These are phyloP conservation scores for Apamea sordens DNA, from an alignment of 2,888 invertebrate species.

Conservation along the genomic window DNA sequence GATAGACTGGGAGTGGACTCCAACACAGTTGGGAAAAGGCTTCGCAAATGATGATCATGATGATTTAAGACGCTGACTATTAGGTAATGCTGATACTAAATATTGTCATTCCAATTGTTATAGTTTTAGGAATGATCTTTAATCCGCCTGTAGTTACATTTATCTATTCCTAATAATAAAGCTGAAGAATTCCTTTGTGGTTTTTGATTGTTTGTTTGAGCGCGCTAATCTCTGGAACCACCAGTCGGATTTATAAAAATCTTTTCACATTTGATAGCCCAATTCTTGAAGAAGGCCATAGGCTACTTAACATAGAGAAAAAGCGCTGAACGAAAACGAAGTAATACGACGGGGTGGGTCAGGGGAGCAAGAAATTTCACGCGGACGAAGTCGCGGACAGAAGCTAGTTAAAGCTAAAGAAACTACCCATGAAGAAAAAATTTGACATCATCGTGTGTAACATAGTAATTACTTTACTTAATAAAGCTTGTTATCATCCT, in stretches of 20 bases:
- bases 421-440: not conserved
- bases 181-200: not conserved
- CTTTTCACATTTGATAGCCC: not conserved
- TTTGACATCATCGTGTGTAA: not conserved
- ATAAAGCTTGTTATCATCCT: conserved; percentile 15
- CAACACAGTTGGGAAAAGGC: not conserved
- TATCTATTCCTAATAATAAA: not conserved
- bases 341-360: not conserved
- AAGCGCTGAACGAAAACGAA: no score
- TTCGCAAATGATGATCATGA: not conserved
- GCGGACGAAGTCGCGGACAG: not conserved
- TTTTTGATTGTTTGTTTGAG: not conserved
- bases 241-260: not conserved
- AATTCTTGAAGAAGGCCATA: not conserved
- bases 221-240: not conserved
- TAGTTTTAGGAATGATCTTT: not conserved
- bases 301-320: not conserved
- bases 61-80: not conserved
- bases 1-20: not conserved
- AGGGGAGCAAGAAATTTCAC: not conserved
- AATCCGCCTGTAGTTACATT: not conserved
- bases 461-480: not conserved
- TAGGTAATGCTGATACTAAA: not conserved
- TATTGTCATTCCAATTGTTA: not conserved
- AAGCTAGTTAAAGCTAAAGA: not conserved